Base-by-base conservation (phyloP, 2,797 vertebrate species). In the Limnodromus scolopaceus region DNA sequence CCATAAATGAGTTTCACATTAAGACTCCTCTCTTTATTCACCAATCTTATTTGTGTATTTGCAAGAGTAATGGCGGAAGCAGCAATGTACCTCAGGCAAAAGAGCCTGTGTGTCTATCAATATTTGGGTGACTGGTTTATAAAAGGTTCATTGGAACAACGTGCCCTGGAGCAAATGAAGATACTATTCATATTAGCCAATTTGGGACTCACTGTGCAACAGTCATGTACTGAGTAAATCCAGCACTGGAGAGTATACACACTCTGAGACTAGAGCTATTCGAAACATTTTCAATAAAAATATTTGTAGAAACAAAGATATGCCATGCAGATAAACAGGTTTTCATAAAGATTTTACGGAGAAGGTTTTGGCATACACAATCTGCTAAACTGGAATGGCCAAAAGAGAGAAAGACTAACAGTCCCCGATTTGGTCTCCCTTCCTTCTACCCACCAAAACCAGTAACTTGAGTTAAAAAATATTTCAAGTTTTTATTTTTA, bases 61-160 rank as follows among this genome's bases (percentile, higher is more conserved):
- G 80, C 64, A 84, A 92, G 41, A 91, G 61, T 22, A 87, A 87
- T 24, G 72, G 58, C 71, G 84, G 53, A 70, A 93, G 71, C 49
- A 68, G 51, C 16, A 84, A 43, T 14, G 10, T 63, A 93, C 94
- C 91, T 84, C 45, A 70, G 95, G 95, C 87, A 87, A 89, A 93
- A 93, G 54, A 86, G 66, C 48, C 79, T 89, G 48, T 65, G 46
- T 89, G 68, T 85, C 84, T 96, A 80, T 86, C 94, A 94, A 32
- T 72, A 77, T 93, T 76, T 93, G 72, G 60, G 71, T 81, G 80
- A 95, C 10, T 68, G 63, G 34, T 71, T 94, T 91, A 87, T 77
- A 95, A 95, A 92, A 89, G 69, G 57, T 91, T 96, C 57, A 89
- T 19, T 83, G 87, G 53, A 96, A 91, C 49, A 84, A 70, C 27